Percentiles rank a stretch among this genome's conserved stretches.
phyloP scores from a whole-genome alignment of 2,797 vertebrate species.

The Sandelia bainsii region DNA sequence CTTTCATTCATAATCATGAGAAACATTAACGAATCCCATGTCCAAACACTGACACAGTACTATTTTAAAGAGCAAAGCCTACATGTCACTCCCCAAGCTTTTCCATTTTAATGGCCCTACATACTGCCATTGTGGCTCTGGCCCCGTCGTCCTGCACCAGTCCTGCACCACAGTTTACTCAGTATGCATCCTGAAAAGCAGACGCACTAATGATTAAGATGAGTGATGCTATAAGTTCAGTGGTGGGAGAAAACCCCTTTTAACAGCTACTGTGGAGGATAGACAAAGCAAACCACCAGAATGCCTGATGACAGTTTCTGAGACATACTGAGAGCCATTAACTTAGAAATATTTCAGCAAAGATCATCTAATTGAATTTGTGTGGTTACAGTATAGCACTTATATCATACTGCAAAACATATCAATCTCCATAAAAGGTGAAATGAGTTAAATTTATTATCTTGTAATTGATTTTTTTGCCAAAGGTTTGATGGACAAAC shows the following conservation, averaged over 20 bases:
- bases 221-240: slow-evolving; percentile 77
- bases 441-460: not conserved
- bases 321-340: slow-evolving; percentile 16
- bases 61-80: slow-evolving; percentile 5
- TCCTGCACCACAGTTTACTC: slow-evolving; percentile 64
- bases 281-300: slow-evolving; percentile 73
- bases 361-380: slow-evolving; percentile 21
- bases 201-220: slow-evolving; percentile 78
- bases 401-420: not conserved
- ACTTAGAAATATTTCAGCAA: slow-evolving; percentile 28
- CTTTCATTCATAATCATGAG: not conserved
- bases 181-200: slow-evolving; percentile 78
- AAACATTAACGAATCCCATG: not conserved
- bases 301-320: slow-evolving; percentile 41
- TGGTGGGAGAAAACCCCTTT: slow-evolving; percentile 66
- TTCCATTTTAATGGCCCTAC: slow-evolving; percentile 47
- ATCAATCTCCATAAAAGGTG: not conserved
- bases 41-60: not conserved
- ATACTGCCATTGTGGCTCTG: slow-evolving; percentile 14
- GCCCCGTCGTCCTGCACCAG: slow-evolving; percentile 39
- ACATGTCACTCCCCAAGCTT: slow-evolving; percentile 28
- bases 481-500: no score
- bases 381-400: not conserved
- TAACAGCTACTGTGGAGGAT: slow-evolving; percentile 71
- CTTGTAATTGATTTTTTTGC: not conserved